Evolutionary conservation across 2,113 vertebrate species (phyloP), one percentile per base, ranked within the genome.

Genomic region (Pyxicephalus adspersus): DNA sequence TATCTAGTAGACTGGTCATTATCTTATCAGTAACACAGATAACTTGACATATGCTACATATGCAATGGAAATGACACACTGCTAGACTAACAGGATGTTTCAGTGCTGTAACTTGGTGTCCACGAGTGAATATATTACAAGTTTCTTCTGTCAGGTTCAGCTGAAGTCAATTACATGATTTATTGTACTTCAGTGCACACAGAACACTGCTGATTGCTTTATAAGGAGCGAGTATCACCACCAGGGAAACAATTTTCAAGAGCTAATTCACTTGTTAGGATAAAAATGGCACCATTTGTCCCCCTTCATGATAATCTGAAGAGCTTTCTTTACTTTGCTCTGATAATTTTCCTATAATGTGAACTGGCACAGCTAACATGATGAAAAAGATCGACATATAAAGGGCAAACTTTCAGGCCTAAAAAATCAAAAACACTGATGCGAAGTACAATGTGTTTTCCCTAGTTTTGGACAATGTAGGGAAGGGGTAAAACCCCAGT

Each of bases 121-220:
- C 22, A 67, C 22, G n/a, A 25, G n/a, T 23, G 23, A 45, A 50
- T 5, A 25, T 50, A 25, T 50, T 67, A 7, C 29, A n/a, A 52
- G 8, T 52, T 51, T 22, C 17, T 16, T 26, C 19, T 19, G 50
- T 1, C 23, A 54, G n/a, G 52, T 71, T 23, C 26, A 50, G 20
- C 19, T 64, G 20, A 64, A 17, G 25, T 61, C 25, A 17, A 31
- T 52, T n/a, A n/a, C 13, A 55, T 57, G 9, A 22, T 77, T 54
- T 66, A 29, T 77, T 16, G 4, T 6, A 52, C 19, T 66, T 66
- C 63, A 77, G 20, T 54, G 55, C 26, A 23, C 15, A 76, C 51
- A 54, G 38, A 45, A 45, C 38, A 1, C 38, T 13, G 38, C 38
- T 77, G 54, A 57, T 78, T 78, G 28, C 63, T 66, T 78, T 78